These are phyloP conservation scores for Sisor rabdophorus DNA, from an alignment of 2,113 vertebrate species.

Conservation along the genomic window DNA sequence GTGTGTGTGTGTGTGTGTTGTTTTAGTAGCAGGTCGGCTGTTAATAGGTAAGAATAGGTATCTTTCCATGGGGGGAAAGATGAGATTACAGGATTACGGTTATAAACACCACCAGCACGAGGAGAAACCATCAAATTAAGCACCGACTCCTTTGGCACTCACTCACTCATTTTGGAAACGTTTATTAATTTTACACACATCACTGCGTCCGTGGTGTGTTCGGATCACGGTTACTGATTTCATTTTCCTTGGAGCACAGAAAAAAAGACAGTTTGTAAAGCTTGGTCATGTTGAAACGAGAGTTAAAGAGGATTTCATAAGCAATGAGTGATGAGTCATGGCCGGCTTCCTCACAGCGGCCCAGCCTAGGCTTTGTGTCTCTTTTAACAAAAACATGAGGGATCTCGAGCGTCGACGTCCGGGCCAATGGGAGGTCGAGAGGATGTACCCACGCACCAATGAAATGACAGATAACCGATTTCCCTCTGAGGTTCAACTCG, in stretches of 20 bases:
- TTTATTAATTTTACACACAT: too few relatives aligned
- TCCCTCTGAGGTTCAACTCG: conserved; percentile 55
- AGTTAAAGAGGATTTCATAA: conserved; percentile 29
- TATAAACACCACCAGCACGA: background rate
- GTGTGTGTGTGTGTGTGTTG: background rate
- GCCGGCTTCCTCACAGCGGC: conserved; percentile 53
- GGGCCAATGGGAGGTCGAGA: conserved; percentile 52
- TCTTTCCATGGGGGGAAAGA: background rate
- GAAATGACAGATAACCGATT: conserved; percentile 56
- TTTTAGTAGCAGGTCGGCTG: background rate
- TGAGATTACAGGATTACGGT: background rate
- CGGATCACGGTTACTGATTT: too few relatives aligned
- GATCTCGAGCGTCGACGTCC: conserved; percentile 43
- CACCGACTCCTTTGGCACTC: too few relatives aligned
- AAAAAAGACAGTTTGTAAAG: background rate
- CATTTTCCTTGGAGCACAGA: background rate
- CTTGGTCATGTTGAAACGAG: background rate
- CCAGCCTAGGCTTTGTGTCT: conserved; percentile 58
- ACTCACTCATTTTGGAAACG: too few relatives aligned
- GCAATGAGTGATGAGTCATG: conserved; percentile 51
- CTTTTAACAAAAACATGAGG: conserved; percentile 32
- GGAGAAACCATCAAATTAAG: background rate
- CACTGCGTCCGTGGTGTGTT: too few relatives aligned
- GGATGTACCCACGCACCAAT: conserved; percentile 51
- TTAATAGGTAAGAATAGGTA: background rate